These are phyloP conservation scores for Psittacula echo DNA, from an alignment of 2,797 vertebrate genomes.

Conservation along the genomic window DNA sequence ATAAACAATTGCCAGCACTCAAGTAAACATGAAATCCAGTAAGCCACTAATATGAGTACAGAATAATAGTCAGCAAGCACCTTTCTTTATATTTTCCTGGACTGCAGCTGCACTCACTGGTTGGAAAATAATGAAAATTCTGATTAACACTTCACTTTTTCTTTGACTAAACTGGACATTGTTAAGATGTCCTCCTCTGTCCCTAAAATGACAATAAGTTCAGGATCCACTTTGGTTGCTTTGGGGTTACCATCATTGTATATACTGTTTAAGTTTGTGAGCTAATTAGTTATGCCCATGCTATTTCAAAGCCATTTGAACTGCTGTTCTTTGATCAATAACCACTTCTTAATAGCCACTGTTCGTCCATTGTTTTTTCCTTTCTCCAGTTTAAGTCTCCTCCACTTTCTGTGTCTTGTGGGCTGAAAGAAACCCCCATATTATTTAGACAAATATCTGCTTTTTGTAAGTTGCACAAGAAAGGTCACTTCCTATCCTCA, in stretches of 20 bases:
- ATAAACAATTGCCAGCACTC: neutral
- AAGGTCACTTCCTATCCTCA: neutral
- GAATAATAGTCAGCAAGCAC: neutral
- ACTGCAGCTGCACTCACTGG: neutral
- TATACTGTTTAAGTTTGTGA: neutral
- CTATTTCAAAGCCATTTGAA: neutral
- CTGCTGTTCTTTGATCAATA: neutral
- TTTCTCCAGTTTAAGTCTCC: neutral
- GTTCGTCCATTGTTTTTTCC: neutral
- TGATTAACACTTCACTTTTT: neutral
- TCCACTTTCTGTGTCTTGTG: neutral
- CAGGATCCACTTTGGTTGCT: neutral
- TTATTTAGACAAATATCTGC: neutral
- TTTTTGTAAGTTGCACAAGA: neutral
- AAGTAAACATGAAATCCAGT: conserved; percentile 1
- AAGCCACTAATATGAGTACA: neutral
- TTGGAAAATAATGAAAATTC: neutral
- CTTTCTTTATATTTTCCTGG: neutral
- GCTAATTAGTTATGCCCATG: neutral
- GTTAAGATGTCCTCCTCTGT: neutral
- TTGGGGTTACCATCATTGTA: neutral
- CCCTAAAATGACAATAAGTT: neutral
- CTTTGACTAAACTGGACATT: neutral
- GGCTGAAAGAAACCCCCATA: fast-evolving
- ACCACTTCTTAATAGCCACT: neutral